Conservation (phyloP, 2,113 vertebrate genomes). For the Otis tarda region DNA sequence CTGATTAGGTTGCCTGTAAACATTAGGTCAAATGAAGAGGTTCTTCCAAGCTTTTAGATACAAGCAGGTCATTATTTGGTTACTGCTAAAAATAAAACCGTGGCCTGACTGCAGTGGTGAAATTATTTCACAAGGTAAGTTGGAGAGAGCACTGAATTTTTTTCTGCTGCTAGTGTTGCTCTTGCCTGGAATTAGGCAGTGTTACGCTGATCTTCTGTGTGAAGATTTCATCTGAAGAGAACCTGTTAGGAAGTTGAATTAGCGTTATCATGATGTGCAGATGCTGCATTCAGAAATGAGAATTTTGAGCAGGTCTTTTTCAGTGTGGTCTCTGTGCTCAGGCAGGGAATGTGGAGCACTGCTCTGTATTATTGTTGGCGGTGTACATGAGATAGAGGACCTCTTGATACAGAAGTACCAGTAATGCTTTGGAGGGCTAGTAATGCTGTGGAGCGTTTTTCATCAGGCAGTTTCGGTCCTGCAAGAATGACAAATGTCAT, state of each 20-base stretch:
- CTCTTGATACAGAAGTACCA: too few species aligned
- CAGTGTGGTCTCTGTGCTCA: neutral
- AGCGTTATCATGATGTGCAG: neutral
- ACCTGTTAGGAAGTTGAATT: neutral
- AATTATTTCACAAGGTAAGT: neutral
- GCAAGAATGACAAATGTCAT: neutral
- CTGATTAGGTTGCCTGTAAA: neutral
- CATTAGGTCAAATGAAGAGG: neutral
- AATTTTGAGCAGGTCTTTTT: neutral
- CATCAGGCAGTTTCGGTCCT: neutral
- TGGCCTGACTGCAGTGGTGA: neutral
- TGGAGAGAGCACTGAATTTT: neutral
- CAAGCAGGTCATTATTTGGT: neutral
- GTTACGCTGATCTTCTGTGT: neutral
- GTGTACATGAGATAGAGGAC: neutral
- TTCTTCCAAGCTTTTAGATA: neutral
- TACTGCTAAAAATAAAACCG: neutral
- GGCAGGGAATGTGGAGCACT: neutral
- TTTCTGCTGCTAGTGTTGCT: neutral
- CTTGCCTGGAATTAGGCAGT: neutral
- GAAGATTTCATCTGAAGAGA: neutral
- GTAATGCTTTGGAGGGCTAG: neutral
- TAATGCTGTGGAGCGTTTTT: neutral
- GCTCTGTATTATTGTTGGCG: fast-evolving
- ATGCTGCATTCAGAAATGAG: neutral